phyloP scores from a whole-genome alignment of 1,140 invertebrate species.

The Calephelis nemesis region DNA sequence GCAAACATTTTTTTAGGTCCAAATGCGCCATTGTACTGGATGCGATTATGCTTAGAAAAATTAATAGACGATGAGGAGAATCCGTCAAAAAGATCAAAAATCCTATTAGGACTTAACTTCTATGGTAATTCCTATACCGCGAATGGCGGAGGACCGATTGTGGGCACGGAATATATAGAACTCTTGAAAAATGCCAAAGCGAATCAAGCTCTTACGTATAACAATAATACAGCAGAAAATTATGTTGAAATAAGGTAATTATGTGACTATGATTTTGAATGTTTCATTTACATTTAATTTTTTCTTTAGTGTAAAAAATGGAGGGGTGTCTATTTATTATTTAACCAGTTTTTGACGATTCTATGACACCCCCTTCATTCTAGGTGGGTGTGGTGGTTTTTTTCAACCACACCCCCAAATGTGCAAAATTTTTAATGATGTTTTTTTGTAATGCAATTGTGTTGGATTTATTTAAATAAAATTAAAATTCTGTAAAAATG shows the following conservation, averaged over 20 bases:
- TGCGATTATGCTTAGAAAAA: slow-evolving; percentile 87
- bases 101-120: slow-evolving; percentile 94
- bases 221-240: slow-evolving; percentile 90
- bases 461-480: too few species aligned
- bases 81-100: slow-evolving; percentile 84
- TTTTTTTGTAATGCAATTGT: too few species aligned
- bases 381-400: too few species aligned
- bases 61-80: slow-evolving; percentile 82
- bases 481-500: too few species aligned
- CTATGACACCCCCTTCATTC: too few species aligned
- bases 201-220: slow-evolving; percentile 84
- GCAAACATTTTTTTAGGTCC: slow-evolving; percentile 79
- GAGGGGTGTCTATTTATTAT: too few species aligned
- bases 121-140: slow-evolving; percentile 94
- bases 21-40: slow-evolving; percentile 93
- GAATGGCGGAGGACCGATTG: slow-evolving; percentile 87
- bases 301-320: too few species aligned
- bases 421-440: too few species aligned
- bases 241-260: slow-evolving; percentile 92
- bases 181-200: slow-evolving; percentile 84
- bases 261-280: too few species aligned
- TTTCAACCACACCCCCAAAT: too few species aligned
- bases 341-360: too few species aligned
- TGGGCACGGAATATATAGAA: slow-evolving; percentile 88
- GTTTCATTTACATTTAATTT: too few species aligned